These are phyloP conservation scores for Drosophila formosana DNA, from an alignment of 2,888 invertebrate genomes.

Conservation along the genomic window DNA sequence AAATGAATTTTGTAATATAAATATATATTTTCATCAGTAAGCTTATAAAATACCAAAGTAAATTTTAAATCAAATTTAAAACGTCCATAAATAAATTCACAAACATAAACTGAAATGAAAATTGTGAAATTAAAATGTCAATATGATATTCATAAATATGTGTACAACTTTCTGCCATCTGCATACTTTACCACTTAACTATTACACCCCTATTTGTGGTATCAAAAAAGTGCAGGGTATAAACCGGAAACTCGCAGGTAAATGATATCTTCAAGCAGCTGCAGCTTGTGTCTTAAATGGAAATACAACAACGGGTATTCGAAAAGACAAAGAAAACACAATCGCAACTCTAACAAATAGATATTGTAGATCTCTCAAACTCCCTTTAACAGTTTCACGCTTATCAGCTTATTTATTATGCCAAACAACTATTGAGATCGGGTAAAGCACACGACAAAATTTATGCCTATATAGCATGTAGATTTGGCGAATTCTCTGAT, in stretches of 20 bases:
- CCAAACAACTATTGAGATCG: conserved; percentile 14
- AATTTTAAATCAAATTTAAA: too few species aligned
- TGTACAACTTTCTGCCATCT: too few species aligned
- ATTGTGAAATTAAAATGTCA: too few species aligned
- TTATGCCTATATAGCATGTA: conserved; percentile 1
- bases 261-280: not conserved
- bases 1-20: too few species aligned
- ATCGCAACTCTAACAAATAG: not conserved
- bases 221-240: not conserved
- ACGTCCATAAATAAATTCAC: too few species aligned
- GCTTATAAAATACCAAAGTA: too few species aligned
- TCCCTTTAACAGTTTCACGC: not conserved
- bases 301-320: not conserved
- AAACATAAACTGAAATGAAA: too few species aligned
- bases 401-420: conserved; percentile 6
- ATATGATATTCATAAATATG: too few species aligned
- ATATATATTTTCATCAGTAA: too few species aligned
- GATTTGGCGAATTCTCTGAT: not conserved
- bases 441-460: conserved; percentile 17
- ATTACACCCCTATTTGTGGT: not conserved
- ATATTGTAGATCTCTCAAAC: not conserved
- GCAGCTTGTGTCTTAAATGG: not conserved
- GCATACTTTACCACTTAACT: not conserved
- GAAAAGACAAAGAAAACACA: not conserved
- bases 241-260: not conserved